Percentiles rank a stretch among this genome's conserved stretches.
phyloP scores from a whole-genome alignment of 2,113 vertebrate genomes.

The Sardina pilchardus region DNA sequence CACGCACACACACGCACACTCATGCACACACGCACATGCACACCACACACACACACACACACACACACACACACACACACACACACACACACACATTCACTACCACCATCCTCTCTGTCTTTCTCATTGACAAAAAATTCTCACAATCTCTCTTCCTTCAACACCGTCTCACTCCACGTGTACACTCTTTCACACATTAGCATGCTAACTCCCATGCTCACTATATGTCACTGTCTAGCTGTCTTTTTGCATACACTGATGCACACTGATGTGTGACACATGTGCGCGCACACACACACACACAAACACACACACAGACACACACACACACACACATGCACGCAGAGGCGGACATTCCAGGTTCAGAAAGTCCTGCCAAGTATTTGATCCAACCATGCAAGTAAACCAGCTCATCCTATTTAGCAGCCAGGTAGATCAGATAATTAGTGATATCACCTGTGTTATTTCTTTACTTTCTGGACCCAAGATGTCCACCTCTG shows the following conservation, averaged over 20 bases:
- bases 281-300: too few species aligned
- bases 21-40: neutral
- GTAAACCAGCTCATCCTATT: too few species aligned
- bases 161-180: neutral
- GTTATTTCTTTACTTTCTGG: too few species aligned
- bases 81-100: neutral
- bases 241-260: neutral
- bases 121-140: neutral
- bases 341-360: too few species aligned
- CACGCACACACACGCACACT: neutral
- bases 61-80: neutral
- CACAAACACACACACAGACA: neutral
- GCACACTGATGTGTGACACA: too few species aligned
- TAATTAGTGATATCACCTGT: too few species aligned
- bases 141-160: neutral
- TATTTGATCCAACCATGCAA: too few species aligned
- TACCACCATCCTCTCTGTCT: neutral
- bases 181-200: neutral
- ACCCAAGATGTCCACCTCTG: too few species aligned
- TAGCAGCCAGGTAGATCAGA: too few species aligned
- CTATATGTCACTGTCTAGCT: neutral
- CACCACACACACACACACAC: neutral
- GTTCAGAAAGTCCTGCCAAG: too few species aligned
- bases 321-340: neutral
- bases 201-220: neutral